Conservation (phyloP, 1,140 invertebrate species). For the Euura lappo region DNA sequence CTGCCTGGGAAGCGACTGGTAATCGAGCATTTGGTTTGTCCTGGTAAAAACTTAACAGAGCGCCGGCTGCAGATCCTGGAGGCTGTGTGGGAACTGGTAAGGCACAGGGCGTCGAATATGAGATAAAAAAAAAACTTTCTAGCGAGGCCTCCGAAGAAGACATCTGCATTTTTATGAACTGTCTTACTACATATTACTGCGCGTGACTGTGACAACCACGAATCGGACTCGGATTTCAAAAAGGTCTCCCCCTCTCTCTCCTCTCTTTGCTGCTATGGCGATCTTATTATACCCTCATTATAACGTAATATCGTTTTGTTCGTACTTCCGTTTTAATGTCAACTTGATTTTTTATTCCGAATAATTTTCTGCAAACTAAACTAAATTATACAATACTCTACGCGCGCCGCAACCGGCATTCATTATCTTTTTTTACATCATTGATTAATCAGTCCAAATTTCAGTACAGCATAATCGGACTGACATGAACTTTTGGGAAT, state of each 20-base stretch:
- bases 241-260: no score
- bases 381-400: background rate
- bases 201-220: background rate
- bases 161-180: slow-evolving; percentile 28
- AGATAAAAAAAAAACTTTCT: background rate
- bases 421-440: no score
- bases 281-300: no score
- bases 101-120: background rate
- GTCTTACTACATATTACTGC: background rate
- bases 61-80: slow-evolving; percentile 24
- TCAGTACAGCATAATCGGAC: no score
- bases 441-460: no score
- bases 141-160: slow-evolving; percentile 13
- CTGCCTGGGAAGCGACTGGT: background rate
- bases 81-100: slow-evolving; percentile 26
- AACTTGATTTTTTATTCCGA: background rate
- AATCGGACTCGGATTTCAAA: no score
- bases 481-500: no score
- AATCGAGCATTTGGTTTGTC: background rate
- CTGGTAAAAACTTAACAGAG: slow-evolving; percentile 4
- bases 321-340: no score
- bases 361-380: background rate
- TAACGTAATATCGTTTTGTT: no score
- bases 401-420: no score
- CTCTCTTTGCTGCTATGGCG: no score